Evolutionary conservation across 2,113 vertebrate species (phyloP).

Genomic region (Sterrhoptilus dennistouni): DNA sequence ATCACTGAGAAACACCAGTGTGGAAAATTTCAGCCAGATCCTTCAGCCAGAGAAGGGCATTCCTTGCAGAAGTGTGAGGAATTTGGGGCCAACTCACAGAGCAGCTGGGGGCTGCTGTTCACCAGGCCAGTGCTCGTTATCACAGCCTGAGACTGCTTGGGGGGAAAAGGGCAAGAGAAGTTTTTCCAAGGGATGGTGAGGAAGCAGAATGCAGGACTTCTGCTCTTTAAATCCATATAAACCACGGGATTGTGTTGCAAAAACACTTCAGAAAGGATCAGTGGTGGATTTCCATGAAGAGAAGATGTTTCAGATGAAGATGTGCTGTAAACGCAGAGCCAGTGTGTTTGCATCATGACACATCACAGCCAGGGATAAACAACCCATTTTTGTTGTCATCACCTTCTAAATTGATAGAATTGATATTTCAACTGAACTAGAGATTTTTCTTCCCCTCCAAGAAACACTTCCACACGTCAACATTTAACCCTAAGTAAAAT

Average conservation of each 20-base stretch:
- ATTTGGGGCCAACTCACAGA: background rate
- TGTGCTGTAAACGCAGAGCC: background rate
- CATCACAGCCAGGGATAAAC: background rate
- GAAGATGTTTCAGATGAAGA: background rate
- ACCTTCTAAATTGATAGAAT: background rate
- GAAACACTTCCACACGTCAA: background rate
- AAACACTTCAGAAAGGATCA: background rate
- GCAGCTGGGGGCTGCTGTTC: background rate
- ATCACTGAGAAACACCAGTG: background rate
- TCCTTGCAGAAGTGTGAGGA: background rate
- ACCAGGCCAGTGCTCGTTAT: background rate
- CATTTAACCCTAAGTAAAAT: background rate
- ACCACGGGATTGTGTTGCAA: accelerated
- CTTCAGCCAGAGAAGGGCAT: background rate
- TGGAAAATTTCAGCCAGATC: background rate
- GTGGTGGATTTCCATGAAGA: background rate
- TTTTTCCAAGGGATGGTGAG: background rate
- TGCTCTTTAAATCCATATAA: background rate
- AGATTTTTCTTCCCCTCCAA: background rate
- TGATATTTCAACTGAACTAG: background rate
- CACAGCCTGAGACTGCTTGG: accelerated
- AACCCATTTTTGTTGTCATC: background rate
- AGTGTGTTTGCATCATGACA: background rate
- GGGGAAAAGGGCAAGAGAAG: background rate
- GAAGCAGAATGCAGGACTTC: background rate